These are phyloP conservation scores for Thyatira batis DNA, from an alignment of 2,888 invertebrate species.

Conservation along the genomic window DNA sequence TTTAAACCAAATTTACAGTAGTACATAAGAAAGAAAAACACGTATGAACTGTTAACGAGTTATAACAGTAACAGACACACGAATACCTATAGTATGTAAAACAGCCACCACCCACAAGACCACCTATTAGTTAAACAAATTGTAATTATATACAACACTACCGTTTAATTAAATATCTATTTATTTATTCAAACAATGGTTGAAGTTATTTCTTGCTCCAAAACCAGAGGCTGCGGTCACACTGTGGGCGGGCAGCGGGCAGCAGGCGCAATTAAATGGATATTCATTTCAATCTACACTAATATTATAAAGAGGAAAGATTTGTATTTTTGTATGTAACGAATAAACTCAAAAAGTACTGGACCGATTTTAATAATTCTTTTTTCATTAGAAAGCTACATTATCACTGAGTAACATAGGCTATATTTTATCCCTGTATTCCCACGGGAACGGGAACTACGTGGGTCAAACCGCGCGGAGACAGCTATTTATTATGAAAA, in stretches of 20 bases:
- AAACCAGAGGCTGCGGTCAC: not conserved
- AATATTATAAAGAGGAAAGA: not conserved
- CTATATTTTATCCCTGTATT: no score
- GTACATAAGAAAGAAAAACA: no score
- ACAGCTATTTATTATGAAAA: no score
- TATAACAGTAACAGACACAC: not conserved
- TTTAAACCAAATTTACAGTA: no score
- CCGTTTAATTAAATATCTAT: conserved; percentile 51
- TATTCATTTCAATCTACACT: not conserved
- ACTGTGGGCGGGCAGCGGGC: conserved; percentile 8
- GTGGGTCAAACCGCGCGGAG: no score
- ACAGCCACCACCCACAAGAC: conserved; percentile 18
- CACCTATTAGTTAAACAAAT: conserved; percentile 54
- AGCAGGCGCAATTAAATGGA: not conserved
- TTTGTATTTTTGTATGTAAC: no score
- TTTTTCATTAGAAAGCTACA: no score
- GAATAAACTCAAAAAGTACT: no score
- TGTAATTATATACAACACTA: conserved; percentile 55
- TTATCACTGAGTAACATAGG: no score
- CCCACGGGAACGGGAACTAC: no score
- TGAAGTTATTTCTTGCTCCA: conserved; percentile 12
- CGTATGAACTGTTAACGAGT: not conserved
- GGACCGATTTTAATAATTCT: not conserved
- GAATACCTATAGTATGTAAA: conserved; percentile 22
- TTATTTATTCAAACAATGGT: conserved; percentile 46